phyloP scores from a whole-genome alignment of 2,888 invertebrate genomes.

The Drosophila birchii region DNA sequence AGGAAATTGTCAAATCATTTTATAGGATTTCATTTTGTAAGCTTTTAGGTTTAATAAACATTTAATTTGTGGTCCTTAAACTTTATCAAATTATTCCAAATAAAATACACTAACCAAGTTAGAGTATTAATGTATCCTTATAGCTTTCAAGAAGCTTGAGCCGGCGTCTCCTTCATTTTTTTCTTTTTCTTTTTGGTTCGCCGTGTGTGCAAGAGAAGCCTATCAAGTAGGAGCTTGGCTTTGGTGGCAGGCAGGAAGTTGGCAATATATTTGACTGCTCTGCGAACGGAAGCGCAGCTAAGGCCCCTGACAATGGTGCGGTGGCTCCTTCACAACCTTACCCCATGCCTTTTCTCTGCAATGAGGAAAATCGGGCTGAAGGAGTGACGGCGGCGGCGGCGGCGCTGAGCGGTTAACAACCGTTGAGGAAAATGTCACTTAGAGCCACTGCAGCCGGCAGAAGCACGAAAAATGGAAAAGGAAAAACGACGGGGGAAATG shows the following conservation, averaged over 20 bases:
- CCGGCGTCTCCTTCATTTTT: slow-evolving; percentile 33
- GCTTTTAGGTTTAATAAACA: neutral
- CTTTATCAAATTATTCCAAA: too few relatives aligned
- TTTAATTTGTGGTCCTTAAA: too few relatives aligned
- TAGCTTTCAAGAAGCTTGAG: neutral
- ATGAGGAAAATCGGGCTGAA: slow-evolving; percentile 20
- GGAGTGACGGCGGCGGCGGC: neutral
- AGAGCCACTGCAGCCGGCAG: slow-evolving; percentile 46
- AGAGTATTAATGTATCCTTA: slow-evolving; percentile 7
- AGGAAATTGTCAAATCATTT: neutral
- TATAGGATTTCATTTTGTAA: too few relatives aligned
- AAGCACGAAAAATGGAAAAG: slow-evolving; percentile 32
- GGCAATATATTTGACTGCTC: slow-evolving; percentile 82
- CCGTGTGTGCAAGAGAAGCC: slow-evolving; percentile 53
- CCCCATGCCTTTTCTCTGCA: neutral
- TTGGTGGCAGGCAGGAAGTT: slow-evolving; percentile 76
- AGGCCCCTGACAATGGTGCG: slow-evolving; percentile 66
- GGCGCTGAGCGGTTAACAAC: slow-evolving; percentile 42
- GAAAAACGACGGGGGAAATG: slow-evolving; percentile 8
- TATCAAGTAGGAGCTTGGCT: slow-evolving; percentile 61
- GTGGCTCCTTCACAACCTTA: slow-evolving; percentile 20
- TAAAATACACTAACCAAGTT: too few relatives aligned
- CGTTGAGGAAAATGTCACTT: slow-evolving; percentile 54
- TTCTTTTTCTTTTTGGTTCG: slow-evolving; percentile 29
- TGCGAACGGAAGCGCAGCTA: slow-evolving; percentile 75